Conservation (phyloP, 2,113 vertebrate genomes). For the Maccullochella peelii region DNA sequence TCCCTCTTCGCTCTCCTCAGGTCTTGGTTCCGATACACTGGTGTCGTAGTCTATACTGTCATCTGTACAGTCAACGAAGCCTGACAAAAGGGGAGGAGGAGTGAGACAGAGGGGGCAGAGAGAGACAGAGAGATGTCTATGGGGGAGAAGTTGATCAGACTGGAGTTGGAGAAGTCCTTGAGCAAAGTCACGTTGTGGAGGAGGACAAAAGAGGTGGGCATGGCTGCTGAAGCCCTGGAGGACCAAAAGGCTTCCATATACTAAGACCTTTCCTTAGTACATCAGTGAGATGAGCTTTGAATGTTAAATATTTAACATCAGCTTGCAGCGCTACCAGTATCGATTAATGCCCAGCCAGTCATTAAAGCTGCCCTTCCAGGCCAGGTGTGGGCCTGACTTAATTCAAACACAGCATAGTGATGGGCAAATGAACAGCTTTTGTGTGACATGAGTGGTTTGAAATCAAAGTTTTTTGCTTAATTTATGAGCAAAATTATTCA, state of each 20-base stretch:
- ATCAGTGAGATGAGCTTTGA: conserved; percentile 53
- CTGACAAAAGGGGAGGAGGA: conserved; percentile 61
- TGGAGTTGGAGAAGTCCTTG: conserved; percentile 73
- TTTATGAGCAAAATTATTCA: conserved; percentile 29
- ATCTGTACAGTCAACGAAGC: conserved; percentile 68
- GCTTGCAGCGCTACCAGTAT: conserved; percentile 47
- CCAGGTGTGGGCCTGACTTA: conserved; percentile 39
- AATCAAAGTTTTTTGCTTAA: conserved; percentile 16
- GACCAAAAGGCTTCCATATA: conserved; percentile 37
- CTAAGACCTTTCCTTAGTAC: conserved; percentile 43
- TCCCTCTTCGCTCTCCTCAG: conserved; percentile 53
- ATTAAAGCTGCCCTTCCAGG: conserved; percentile 56
- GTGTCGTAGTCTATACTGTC: conserved; percentile 61
- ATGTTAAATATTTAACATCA: conserved; percentile 63
- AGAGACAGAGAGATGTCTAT: conserved; percentile 49
- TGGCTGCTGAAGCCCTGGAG: conserved; percentile 40
- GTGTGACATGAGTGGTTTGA: not conserved
- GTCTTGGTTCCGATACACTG: conserved; percentile 67
- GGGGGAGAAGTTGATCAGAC: conserved; percentile 54
- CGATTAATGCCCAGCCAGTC: conserved; percentile 55
- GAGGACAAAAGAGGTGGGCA: conserved; percentile 40
- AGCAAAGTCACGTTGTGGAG: conserved; percentile 66
- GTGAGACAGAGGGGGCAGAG: conserved; percentile 48
- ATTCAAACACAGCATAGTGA: conserved; percentile 12
- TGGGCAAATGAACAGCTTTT: conserved; percentile 1